Percentiles rank a stretch among this genome's conserved stretches.
phyloP scores from a whole-genome alignment of 2,113 vertebrate genomes.

The Eurypyga helias region DNA sequence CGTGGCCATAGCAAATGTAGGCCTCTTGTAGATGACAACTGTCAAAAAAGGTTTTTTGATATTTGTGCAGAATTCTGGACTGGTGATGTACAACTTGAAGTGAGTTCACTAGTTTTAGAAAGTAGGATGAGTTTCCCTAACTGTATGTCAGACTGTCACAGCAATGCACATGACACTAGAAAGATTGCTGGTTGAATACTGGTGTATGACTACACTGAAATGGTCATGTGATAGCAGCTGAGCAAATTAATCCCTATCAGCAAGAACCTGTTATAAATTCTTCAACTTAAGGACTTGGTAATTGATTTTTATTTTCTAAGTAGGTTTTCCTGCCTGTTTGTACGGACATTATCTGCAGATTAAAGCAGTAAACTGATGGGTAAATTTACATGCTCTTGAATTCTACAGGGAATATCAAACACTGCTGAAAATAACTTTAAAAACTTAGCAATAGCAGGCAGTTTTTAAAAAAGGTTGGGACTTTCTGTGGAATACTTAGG shows the following conservation, averaged over 20 bases:
- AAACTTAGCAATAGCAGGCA: accelerated
- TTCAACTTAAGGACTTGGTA: background rate
- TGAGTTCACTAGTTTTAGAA: background rate
- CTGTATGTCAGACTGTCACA: background rate
- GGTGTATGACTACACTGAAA: background rate
- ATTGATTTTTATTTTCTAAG: background rate
- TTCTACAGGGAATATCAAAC: background rate
- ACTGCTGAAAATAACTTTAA: background rate
- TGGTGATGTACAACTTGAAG: background rate
- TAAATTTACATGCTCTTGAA: background rate
- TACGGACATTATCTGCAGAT: background rate
- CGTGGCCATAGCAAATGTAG: background rate
- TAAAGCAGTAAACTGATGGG: background rate
- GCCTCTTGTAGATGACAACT: accelerated
- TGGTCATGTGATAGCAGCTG: accelerated
- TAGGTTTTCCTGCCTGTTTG: background rate
- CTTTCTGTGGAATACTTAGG: background rate
- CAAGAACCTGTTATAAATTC: background rate
- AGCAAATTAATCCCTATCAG: background rate
- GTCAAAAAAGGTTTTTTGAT: background rate
- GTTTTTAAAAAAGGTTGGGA: background rate
- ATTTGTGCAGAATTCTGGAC: background rate
- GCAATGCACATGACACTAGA: background rate
- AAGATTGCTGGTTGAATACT: background rate
- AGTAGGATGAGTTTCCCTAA: background rate